Evolutionary conservation across 2,888 invertebrate species (phyloP), one percentile per base, ranked within the genome.

Genomic region (Dione vanillae): DNA sequence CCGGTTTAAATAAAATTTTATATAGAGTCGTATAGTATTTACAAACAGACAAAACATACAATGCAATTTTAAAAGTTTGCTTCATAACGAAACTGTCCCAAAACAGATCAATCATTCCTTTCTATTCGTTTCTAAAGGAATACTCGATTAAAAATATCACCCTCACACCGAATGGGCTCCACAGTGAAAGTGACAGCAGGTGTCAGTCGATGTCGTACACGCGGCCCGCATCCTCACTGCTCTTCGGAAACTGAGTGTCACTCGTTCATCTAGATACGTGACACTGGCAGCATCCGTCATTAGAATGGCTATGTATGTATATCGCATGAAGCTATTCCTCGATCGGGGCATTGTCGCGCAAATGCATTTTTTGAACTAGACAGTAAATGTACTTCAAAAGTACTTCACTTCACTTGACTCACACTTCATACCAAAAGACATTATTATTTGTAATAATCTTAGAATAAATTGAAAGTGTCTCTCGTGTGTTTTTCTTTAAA

Each of bases 401-500:
- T n/a, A n/a, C n/a, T n/a, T n/a, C n/a, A n/a, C n/a, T n/a, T n/a
- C n/a, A n/a, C n/a, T n/a, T n/a, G n/a, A 27, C 5, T 3, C 27
- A 27, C 5, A 27, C 27, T 27, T 27, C 27, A 27, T 27, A 3
- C 5, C 27, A 27, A 27, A 27, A 27, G 2, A 27, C 27, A 27
- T 43, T 43, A 12, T 43, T 43, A 43, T 12, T 43, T 43, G 11
- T 2, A n/a, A 47, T n/a, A 47, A 47, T 40, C 10, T 40, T 40
- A 40, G 1, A 40, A 11, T 40, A 1, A 40, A 40, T 1, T 11
- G 14, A 37, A 47, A 16, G 9, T 20, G 10, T 19, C 47, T 54
- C 47, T 20, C 19, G 14, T 47, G n/a, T 40, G 59, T 59, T 51
- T 20, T 37, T 52, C 41, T 59, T 51, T 43, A 49, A 61, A 43